Conservation (phyloP, 2,888 invertebrate genomes). For the Leptopterna dolabrata region DNA sequence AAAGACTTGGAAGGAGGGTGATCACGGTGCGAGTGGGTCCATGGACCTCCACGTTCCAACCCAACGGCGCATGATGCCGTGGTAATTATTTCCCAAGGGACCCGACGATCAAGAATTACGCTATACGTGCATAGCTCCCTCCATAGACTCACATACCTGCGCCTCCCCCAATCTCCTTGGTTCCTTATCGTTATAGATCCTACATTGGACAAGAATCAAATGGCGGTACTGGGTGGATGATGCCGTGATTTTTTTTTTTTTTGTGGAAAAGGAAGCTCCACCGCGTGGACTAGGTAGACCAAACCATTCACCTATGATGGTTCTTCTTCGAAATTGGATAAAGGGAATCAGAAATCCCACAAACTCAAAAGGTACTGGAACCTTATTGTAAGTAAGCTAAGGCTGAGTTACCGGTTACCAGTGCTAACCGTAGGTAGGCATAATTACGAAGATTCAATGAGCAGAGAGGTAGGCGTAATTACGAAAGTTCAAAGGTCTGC, state of each 20-base stretch:
- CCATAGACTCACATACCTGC: neutral
- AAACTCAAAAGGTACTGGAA: neutral
- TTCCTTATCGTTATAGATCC: neutral
- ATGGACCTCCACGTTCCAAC: neutral
- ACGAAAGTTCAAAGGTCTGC: too few species aligned
- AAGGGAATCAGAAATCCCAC: neutral
- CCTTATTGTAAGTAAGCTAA: too few species aligned
- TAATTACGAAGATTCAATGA: too few species aligned
- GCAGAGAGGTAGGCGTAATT: too few species aligned
- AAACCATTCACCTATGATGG: neutral
- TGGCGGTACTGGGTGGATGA: neutral
- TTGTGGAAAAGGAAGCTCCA: neutral
- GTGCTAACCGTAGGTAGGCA: too few species aligned
- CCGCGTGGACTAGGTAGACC: neutral
- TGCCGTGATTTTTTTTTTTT: neutral
- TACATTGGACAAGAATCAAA: neutral
- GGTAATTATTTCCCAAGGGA: neutral
- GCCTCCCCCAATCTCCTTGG: neutral
- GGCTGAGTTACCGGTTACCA: too few species aligned
- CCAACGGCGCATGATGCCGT: slow-evolving; percentile 1
- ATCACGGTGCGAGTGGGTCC: neutral
- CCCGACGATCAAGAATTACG: neutral
- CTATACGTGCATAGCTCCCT: slow-evolving; percentile 10
- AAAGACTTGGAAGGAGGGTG: neutral
- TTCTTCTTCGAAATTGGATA: neutral